These are phyloP conservation scores for Turnix velox DNA, from an alignment of 2,113 vertebrate genomes.

Conservation along the genomic window DNA sequence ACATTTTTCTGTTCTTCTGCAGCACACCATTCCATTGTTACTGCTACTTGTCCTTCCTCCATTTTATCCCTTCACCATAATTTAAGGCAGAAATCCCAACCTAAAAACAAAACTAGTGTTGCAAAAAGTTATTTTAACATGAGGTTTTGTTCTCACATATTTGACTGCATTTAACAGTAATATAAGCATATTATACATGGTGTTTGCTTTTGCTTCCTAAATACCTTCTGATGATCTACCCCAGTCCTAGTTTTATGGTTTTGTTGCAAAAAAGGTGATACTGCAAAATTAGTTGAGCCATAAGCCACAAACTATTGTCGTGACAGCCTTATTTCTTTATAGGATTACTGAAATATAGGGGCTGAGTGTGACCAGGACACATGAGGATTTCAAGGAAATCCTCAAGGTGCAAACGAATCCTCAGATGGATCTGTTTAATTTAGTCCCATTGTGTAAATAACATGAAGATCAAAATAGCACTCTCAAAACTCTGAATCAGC, in stretches of 20 bases:
- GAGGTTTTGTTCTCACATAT: neutral
- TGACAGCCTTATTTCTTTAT: neutral
- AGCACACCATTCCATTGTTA: neutral
- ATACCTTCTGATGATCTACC: neutral
- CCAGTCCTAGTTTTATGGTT: neutral
- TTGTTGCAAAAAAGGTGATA: neutral
- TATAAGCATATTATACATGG: neutral
- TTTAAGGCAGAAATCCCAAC: neutral
- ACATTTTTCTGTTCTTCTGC: neutral
- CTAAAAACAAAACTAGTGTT: neutral
- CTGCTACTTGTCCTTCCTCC: neutral
- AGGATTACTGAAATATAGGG: neutral
- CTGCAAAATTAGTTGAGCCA: neutral
- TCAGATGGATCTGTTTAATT: neutral
- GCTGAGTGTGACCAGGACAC: neutral
- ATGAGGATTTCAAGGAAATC: neutral
- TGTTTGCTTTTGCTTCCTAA: neutral
- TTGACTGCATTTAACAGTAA: neutral
- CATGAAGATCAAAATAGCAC: fast-evolving
- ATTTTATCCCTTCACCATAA: neutral
- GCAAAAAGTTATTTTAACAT: neutral
- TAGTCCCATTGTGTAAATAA: neutral
- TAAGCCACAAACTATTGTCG: neutral
- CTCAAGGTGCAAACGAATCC: neutral
- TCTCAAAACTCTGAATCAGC: neutral